These are phyloP conservation scores for Ophioninae sp. DNA, from an alignment of 2,888 invertebrate species.

Conservation along the genomic window DNA sequence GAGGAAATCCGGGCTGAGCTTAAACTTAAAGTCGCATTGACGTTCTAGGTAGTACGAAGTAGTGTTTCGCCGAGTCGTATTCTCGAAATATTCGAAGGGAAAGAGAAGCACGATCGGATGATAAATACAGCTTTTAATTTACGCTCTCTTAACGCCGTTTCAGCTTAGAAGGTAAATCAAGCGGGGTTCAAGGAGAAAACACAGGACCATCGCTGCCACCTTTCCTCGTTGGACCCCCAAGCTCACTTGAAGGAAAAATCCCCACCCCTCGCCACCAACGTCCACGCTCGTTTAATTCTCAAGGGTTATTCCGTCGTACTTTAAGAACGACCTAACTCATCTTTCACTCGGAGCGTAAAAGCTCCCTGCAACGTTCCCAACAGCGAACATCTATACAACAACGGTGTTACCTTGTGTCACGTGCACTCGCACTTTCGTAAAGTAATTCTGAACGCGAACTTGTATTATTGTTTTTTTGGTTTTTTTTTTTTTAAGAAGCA, in stretches of 20 bases:
- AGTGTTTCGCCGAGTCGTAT: slow-evolving; percentile 31
- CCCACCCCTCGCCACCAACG: slow-evolving; percentile 44
- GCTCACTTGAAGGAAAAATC: slow-evolving; percentile 32
- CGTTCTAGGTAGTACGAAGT: not conserved
- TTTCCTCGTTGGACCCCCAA: slow-evolving; percentile 3
- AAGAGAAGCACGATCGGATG: slow-evolving; percentile 39
- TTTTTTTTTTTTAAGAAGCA: not conserved
- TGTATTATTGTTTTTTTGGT: not conserved
- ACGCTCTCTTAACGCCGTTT: slow-evolving; percentile 65
- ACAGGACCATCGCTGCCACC: slow-evolving; percentile 48
- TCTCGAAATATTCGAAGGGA: not conserved
- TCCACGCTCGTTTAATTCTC: slow-evolving; percentile 58
- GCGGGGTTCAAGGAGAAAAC: slow-evolving; percentile 43
- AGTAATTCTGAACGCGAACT: slow-evolving; percentile 4
- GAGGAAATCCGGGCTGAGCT: slow-evolving; percentile 1
- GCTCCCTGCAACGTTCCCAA: slow-evolving; percentile 33
- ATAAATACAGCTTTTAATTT: slow-evolving; percentile 63
- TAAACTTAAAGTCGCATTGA: not conserved
- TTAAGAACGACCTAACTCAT: slow-evolving; percentile 55
- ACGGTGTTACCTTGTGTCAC: slow-evolving; percentile 19
- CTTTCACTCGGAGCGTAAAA: slow-evolving; percentile 42
- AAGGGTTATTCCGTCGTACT: slow-evolving; percentile 57
- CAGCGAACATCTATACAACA: slow-evolving; percentile 33
- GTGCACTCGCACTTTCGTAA: slow-evolving; percentile 26
- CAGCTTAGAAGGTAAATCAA: slow-evolving; percentile 60